phyloP scores from a whole-genome alignment of 1,140 invertebrate species.

The Brachionus koreanus region DNA sequence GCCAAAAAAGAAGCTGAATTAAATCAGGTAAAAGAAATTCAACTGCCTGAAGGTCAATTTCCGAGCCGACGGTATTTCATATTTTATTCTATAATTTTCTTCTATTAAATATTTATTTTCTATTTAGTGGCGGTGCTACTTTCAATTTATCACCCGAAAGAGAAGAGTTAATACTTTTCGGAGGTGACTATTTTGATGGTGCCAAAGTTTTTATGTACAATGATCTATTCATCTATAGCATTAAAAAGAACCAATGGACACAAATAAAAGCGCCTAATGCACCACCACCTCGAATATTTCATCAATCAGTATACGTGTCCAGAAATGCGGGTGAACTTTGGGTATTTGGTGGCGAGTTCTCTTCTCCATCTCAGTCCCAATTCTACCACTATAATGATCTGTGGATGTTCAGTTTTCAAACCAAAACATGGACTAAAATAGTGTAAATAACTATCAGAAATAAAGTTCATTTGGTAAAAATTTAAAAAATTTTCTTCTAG shows the following conservation, averaged over 20 bases:
- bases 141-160: slow-evolving; percentile 76
- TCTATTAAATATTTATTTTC: neutral
- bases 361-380: slow-evolving; percentile 79
- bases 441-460: slow-evolving; percentile 59
- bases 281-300: slow-evolving; percentile 78
- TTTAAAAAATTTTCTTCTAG: slow-evolving; percentile 50
- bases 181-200: slow-evolving; percentile 86
- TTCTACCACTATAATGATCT: slow-evolving; percentile 90
- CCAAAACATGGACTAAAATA: slow-evolving; percentile 83
- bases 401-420: slow-evolving; percentile 74
- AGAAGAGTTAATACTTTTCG: slow-evolving; percentile 83
- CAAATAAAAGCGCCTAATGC: slow-evolving; percentile 71
- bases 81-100: neutral
- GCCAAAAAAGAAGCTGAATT: slow-evolving; percentile 35
- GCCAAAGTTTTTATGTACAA: slow-evolving; percentile 78
- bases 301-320: slow-evolving; percentile 64
- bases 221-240: slow-evolving; percentile 78
- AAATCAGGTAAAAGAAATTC: slow-evolving; percentile 26
- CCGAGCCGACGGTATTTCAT: neutral
- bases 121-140: slow-evolving; percentile 73
- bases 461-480: neutral
- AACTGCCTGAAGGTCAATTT: slow-evolving; percentile 16
- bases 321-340: neutral
- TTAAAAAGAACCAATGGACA: slow-evolving; percentile 74
- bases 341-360: slow-evolving; percentile 73